Evolutionary conservation across 2,113 vertebrate genomes (phyloP), one percentile per base, ranked within the genome.

Genomic region (Microtus montanus): DNA sequence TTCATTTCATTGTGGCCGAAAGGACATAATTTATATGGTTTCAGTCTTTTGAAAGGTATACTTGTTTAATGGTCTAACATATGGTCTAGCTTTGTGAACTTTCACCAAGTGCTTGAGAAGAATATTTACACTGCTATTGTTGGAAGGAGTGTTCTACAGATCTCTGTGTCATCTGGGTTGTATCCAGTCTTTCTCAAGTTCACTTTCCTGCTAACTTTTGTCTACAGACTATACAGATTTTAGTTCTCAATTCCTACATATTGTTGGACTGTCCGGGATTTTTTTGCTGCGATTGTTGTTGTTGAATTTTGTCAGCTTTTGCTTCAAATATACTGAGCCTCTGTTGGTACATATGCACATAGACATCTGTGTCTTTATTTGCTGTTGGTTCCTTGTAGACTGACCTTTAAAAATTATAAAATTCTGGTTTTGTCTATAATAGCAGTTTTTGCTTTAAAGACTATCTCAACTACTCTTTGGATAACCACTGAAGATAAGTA

Each of bases 281-380:
- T 64, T 84, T 66, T 17, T 79, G 85, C 17, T 71, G 35, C n/a
- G n/a, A 9, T 71, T 71, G 44, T 13, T 74, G 22, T n/a, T 84
- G n/a, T 74, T 94, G 28, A 90, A 44, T 88, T 61, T 90, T 90
- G 38, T 89, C 78, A 94, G 71, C 12, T 92, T 90, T 79, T 87
- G 41, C 86, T 84, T 92, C 24, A 58, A n/a, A 24, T 71, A 47
- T 64, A 64, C 80, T 28, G 44, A 61, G 9, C 78, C 19, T 74
- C 63, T 79, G 14, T 78, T 58, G 49, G 20, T 17, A n/a, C 11
- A 26, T 28, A 26, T 38, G 33, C 24, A n/a, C 3, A 35, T 63
- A 66, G 13, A 33, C 38, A 24, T 75, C 24, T 38, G 5, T 24
- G 19, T 73, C 22, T 82, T 24, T 87, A 91, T 80, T 87, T 86